Evolutionary conservation across 2,888 invertebrate genomes (phyloP).

Genomic region (Myopa tessellatipennis): DNA sequence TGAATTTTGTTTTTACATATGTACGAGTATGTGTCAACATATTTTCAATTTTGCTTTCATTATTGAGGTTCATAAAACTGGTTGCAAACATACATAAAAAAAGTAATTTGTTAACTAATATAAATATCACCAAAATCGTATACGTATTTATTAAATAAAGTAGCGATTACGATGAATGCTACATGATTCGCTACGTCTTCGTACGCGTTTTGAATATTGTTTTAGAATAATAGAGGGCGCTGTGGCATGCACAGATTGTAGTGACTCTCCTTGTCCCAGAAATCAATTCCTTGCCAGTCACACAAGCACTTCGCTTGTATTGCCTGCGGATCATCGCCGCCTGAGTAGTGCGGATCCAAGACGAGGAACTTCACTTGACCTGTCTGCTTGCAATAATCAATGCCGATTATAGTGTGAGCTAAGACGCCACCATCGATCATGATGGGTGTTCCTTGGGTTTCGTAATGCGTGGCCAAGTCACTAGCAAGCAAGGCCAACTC

Average conservation of each 20-base stretch:
- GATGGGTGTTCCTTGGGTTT: constrained; percentile 92
- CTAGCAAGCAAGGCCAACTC: constrained; percentile 84
- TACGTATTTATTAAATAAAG: background rate
- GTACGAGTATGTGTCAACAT: too few relatives aligned
- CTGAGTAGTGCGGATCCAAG: constrained; percentile 98
- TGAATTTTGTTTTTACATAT: too few relatives aligned
- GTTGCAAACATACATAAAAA: too few relatives aligned
- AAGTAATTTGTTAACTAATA: too few relatives aligned
- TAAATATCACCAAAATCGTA: too few relatives aligned
- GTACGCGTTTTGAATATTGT: background rate
- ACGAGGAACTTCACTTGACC: constrained; percentile 92
- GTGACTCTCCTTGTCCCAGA: constrained; percentile 95
- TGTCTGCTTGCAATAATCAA: constrained; percentile 84
- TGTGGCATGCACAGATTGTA: constrained; percentile 97
- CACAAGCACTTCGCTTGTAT: constrained; percentile 93
- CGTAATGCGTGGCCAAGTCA: constrained; percentile 90
- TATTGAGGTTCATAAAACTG: too few relatives aligned
- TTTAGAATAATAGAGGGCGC: constrained; percentile 64
- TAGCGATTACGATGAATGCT: constrained; percentile 9
- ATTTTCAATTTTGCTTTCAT: too few relatives aligned
- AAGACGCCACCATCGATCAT: constrained; percentile 99
- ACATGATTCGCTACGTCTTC: background rate
- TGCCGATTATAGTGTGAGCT: constrained; percentile 97
- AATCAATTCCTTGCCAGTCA: constrained; percentile 93
- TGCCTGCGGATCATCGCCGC: constrained; percentile 80